Percentiles rank a stretch among this genome's conserved stretches.
phyloP scores from a whole-genome alignment of 2,113 vertebrate genomes.

The Indicator indicator region DNA sequence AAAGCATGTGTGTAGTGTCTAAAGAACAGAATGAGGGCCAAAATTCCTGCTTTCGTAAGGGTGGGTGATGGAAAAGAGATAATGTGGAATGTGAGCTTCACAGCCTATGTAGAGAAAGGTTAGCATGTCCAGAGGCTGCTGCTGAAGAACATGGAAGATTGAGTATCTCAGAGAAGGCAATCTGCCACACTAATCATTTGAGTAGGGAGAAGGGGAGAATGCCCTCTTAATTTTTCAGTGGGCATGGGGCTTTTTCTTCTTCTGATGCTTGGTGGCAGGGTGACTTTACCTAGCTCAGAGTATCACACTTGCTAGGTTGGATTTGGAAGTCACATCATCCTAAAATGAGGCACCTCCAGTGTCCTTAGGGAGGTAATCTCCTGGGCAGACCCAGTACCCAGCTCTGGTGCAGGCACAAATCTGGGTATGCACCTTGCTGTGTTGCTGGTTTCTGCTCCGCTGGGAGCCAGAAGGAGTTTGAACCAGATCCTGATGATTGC shows the following conservation, averaged over 20 bases:
- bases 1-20: background rate
- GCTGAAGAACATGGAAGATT: background rate
- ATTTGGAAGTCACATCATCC: background rate
- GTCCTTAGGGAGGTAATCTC: rapidly evolving
- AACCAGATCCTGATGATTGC: background rate
- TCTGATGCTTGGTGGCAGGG: background rate
- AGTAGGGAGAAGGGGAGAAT: background rate
- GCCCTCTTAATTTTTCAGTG: rapidly evolving
- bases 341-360: background rate
- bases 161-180: background rate
- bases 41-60: background rate
- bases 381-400: background rate
- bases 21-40: background rate
- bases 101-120: background rate
- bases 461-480: background rate
- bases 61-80: background rate
- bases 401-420: background rate
- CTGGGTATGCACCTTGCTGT: background rate
- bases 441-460: background rate
- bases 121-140: background rate
- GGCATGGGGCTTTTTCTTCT: background rate
- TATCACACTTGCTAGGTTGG: background rate
- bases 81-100: background rate
- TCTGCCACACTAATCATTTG: background rate
- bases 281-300: background rate